Evolutionary conservation across 2,888 invertebrate genomes (phyloP).

Genomic region (Serrognathus titanus): DNA sequence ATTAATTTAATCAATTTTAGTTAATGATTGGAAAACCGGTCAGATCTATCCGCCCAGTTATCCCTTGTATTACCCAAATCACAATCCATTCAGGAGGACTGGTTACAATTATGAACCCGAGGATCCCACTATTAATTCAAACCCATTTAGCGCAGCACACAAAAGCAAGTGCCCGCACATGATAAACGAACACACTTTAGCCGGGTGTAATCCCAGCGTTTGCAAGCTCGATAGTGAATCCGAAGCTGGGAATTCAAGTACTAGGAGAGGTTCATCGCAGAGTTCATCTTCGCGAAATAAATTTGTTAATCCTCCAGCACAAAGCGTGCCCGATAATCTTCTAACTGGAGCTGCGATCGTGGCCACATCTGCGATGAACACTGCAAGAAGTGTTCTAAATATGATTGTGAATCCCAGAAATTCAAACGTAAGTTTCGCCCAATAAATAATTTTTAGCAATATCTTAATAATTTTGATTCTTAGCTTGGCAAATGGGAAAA

Average conservation of each 20-base stretch:
- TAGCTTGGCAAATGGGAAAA: conserved; percentile 40
- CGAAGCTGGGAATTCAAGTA: not conserved
- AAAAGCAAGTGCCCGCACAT: not conserved
- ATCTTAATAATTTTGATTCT: not conserved
- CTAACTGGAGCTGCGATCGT: conserved; percentile 48
- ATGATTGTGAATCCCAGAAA: conserved; percentile 39
- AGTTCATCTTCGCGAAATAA: not conserved
- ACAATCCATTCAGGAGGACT: not conserved
- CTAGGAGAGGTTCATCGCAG: not conserved
- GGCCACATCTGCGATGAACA: conserved; percentile 48
- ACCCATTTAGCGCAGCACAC: not conserved
- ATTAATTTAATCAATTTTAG: conserved; percentile 2
- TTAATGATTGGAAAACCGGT: conserved; percentile 12
- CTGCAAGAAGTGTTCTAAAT: conserved; percentile 47
- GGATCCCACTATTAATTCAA: not conserved
- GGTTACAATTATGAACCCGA: not conserved
- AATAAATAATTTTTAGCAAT: not conserved
- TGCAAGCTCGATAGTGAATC: not conserved
- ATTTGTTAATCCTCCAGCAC: conserved; percentile 4
- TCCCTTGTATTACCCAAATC: no score
- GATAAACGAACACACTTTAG: not conserved
- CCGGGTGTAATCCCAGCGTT: not conserved
- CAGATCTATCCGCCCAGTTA: conserved; percentile 1
- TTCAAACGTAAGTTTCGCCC: conserved; percentile 1
- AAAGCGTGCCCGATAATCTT: conserved; percentile 44